Percentiles rank a stretch among this genome's conserved stretches.
phyloP scores from a whole-genome alignment of 2,113 vertebrate genomes.

The Melospiza georgiana region DNA sequence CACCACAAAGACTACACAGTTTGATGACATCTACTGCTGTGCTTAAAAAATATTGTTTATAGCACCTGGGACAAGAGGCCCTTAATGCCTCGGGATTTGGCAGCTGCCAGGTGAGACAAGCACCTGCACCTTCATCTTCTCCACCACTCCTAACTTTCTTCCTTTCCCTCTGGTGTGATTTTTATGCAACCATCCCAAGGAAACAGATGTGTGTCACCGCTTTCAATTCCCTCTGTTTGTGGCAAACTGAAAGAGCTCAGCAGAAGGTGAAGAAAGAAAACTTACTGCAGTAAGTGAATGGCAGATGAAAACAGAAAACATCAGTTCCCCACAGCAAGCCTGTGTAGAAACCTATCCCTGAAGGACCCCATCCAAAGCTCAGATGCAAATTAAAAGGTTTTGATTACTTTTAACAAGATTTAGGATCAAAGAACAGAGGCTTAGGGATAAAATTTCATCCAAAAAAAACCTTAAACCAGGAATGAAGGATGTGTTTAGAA shows the following conservation, averaged over 20 bases:
- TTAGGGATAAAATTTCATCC: background rate
- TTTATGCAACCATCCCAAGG: no score
- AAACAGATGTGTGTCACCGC: fast-evolving
- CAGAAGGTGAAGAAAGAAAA: background rate
- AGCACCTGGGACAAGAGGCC: background rate
- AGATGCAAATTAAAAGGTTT: background rate
- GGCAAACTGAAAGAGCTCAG: background rate
- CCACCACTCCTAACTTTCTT: background rate
- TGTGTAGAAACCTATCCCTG: background rate
- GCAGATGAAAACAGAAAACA: background rate
- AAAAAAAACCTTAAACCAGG: background rate
- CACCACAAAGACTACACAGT: no score
- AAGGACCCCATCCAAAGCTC: background rate
- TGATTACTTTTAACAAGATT: background rate
- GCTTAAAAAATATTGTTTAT: background rate
- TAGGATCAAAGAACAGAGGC: background rate
- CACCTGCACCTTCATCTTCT: background rate
- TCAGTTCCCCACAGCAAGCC: background rate
- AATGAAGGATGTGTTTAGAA: background rate
- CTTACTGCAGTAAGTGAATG: background rate
- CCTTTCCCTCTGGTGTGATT: background rate
- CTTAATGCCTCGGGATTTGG: background rate
- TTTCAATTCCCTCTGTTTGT: background rate
- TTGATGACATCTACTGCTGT: background rate
- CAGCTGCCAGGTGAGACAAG: background rate